A percentile compares a stretch with the other conserved stretches of the same genome.
These are phyloP conservation scores for Micromys minutus DNA, from an alignment of 2,113 vertebrate species.

Conservation along the genomic window DNA sequence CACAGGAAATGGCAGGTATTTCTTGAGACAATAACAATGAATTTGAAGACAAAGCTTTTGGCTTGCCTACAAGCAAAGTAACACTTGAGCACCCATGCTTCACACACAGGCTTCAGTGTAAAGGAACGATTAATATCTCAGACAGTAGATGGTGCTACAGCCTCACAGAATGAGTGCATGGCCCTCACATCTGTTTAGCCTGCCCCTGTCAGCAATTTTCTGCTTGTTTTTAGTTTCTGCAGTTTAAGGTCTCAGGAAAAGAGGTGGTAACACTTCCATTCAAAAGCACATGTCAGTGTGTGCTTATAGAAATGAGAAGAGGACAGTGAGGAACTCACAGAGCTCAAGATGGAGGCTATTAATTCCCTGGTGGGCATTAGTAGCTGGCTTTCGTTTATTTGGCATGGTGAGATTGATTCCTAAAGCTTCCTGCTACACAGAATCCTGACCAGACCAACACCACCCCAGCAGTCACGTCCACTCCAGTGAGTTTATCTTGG, in stretches of 20 bases:
- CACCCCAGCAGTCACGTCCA: background rate
- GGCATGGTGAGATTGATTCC: background rate
- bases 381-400: background rate
- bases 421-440: background rate
- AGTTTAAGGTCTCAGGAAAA: background rate
- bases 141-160: slow-evolving; percentile 84
- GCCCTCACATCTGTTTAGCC: background rate
- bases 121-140: background rate
- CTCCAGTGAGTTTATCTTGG: background rate
- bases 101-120: background rate
- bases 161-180: slow-evolving; percentile 2
- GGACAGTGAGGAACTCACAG: rapidly evolving
- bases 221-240: background rate
- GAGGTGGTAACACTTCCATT: background rate
- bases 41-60: background rate
- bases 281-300: background rate
- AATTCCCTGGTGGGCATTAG: background rate
- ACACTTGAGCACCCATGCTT: background rate
- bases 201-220: background rate
- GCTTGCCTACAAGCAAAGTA: background rate
- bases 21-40: background rate
- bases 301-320: background rate
- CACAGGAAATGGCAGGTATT: slow-evolving; percentile 17
- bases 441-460: too few species aligned
- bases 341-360: background rate